These are phyloP conservation scores for Teleiodes luculella DNA, from an alignment of 2,888 invertebrate species.

Conservation along the genomic window DNA sequence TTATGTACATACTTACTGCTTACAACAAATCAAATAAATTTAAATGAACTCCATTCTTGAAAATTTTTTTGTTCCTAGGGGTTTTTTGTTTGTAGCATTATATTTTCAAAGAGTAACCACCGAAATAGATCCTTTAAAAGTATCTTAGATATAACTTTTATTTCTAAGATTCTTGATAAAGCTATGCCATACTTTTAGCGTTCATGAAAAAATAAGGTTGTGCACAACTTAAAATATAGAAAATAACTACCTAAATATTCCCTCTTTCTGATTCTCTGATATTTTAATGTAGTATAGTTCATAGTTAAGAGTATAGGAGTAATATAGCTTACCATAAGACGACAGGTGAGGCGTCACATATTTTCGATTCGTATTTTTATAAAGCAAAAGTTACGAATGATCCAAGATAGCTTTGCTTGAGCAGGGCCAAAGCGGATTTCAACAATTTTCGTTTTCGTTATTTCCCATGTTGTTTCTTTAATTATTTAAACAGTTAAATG, in stretches of 20 bases:
- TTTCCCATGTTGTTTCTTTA: background rate
- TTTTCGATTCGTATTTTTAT: constrained; percentile 79
- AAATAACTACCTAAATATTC: constrained; percentile 70
- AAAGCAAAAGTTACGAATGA: constrained; percentile 77
- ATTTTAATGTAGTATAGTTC: constrained; percentile 74
- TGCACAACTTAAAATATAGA: constrained; percentile 76
- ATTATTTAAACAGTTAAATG: background rate
- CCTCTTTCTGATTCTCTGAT: constrained; percentile 78
- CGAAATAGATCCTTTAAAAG: background rate
- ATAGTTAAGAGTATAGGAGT: constrained; percentile 68
- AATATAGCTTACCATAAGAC: constrained; percentile 73
- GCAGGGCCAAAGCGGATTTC: constrained; percentile 63
- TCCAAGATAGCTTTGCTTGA: constrained; percentile 72
- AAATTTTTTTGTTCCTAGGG: too few relatives aligned
- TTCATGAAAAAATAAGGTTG: constrained; percentile 78
- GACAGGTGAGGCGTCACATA: constrained; percentile 72
- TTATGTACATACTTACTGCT: too few relatives aligned
- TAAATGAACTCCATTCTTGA: too few relatives aligned
- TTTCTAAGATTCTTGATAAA: constrained; percentile 58
- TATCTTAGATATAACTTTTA: constrained; percentile 34
- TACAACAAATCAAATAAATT: too few relatives aligned
- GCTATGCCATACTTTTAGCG: constrained; percentile 74
- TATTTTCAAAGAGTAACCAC: background rate
- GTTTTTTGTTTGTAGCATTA: background rate
- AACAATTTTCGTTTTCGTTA: constrained; percentile 20